Percentiles rank a stretch among this genome's conserved stretches.
These are phyloP conservation scores for Hippocampus guttulatus DNA, from an alignment of 2,113 vertebrate species.

Conservation along the genomic window DNA sequence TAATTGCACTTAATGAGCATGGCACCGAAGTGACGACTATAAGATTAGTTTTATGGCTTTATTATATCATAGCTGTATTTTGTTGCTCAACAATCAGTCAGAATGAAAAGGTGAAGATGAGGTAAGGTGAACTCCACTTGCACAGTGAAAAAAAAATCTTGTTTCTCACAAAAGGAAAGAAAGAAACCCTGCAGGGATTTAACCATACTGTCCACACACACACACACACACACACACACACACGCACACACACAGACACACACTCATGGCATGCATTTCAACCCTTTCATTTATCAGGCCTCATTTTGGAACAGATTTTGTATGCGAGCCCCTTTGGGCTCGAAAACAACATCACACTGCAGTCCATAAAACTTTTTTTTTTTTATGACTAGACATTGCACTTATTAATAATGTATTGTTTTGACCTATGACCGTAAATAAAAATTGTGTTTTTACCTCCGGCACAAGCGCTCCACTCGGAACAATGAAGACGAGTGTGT, in stretches of 20 bases:
- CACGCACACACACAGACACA: background rate
- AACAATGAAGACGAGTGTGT: conserved; percentile 13
- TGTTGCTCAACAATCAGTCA: background rate
- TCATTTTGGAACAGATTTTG: background rate
- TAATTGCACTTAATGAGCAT: background rate
- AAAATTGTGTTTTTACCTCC: conserved; percentile 7
- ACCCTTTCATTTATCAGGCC: conserved; percentile 12
- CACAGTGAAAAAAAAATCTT: background rate
- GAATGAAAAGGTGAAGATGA: conserved; percentile 25
- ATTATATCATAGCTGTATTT: background rate
- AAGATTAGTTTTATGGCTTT: background rate
- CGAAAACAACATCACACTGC: conserved; percentile 8
- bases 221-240: background rate
- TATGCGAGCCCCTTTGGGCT: background rate
- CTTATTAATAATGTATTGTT: conserved; percentile 30
- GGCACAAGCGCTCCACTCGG: conserved; percentile 24
- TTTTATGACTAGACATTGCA: conserved; percentile 1
- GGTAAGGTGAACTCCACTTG: background rate
- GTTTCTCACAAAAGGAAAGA: background rate
- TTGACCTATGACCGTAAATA: conserved; percentile 11
- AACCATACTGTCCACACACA: background rate
- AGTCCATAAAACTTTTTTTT: background rate
- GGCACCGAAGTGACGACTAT: background rate
- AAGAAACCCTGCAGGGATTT: conserved; percentile 2
- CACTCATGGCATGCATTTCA: background rate